phyloP scores from a whole-genome alignment of 2,797 vertebrate species.

The Bufotes viridis region DNA sequence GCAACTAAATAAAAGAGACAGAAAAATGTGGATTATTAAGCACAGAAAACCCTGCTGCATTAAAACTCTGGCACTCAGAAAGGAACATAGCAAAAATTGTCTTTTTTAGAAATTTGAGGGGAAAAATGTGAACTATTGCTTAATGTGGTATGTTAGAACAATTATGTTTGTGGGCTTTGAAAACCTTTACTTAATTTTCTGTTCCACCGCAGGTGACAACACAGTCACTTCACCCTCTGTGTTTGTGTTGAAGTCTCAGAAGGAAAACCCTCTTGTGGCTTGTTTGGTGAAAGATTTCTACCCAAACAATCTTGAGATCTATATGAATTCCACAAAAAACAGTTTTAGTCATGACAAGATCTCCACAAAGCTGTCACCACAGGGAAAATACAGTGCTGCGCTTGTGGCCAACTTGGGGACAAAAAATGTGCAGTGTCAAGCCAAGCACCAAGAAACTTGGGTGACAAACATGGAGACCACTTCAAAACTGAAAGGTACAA shows the following conservation, averaged over 20 bases:
- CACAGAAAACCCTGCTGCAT: not conserved
- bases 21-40: too few species aligned
- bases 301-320: conserved; percentile 64
- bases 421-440: conserved; percentile 62
- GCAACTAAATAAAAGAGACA: too few species aligned
- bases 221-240: conserved; percentile 61
- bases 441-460: conserved; percentile 59
- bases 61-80: too few species aligned
- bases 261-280: conserved; percentile 62
- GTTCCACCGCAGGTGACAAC: conserved; percentile 62
- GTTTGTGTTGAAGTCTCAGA: conserved; percentile 65
- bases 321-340: conserved; percentile 51
- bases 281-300: conserved; percentile 72
- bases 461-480: not conserved
- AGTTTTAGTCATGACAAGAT: conserved; percentile 39
- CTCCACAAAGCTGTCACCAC: conserved; percentile 39
- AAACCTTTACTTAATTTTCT: not conserved
- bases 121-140: too few species aligned
- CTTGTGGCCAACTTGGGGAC: conserved; percentile 54
- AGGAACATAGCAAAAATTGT: too few species aligned
- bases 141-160: too few species aligned
- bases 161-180: too few species aligned
- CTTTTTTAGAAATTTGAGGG: too few species aligned
- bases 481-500: conserved; percentile 18
- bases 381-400: conserved; percentile 67